Evolutionary conservation across 2,797 vertebrate genomes (phyloP), one percentile per base, ranked within the genome.

Genomic region (Acanthopagrus latus): DNA sequence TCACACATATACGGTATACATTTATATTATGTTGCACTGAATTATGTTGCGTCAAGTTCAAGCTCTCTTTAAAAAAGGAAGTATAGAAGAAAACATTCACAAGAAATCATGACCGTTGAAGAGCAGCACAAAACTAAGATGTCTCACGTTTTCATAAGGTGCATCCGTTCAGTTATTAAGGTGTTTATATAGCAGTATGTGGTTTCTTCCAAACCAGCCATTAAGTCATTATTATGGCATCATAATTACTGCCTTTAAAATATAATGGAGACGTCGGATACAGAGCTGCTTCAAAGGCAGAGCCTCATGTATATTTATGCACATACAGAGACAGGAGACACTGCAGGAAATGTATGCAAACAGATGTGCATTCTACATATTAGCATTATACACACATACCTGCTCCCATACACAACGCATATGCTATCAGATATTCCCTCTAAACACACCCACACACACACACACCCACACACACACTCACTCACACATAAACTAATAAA

Each of bases 291-390:
- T 52, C 17, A 52, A 38, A 33, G 20, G 29, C 57, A 43, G 52
- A 48, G 25, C 23, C 44, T 29, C 47, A 27, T 21, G 21, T 74
- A 10, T 55, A 58, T 64, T 58, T 8, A 44, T 20, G n/a, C 23
- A 11, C 10, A 44, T 23, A 5, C 48, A 58, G n/a, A 54, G 7
- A 46, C 14, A 20, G 43, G 9, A 66, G 7, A 5, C 13, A 25
- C 33, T 44, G 59, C 67, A 78, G 51, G 43, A 44, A 38, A 46
- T 54, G 27, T 18, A 65, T 56, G 17, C 23, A 52, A 47, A 67
- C 14, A 43, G 44, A 63, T 73, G 20, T 21, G 21, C 50, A 68
- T 50, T 47, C 8, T 18, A 5, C 18, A 41, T 20, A 57, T 57
- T 64, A 52, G n/a, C 51, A 62, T 48, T 43, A 43, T 6, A 48